Evolutionary conservation across 2,797 vertebrate genomes (phyloP).

Genomic region (Enteromius paludinosus): DNA sequence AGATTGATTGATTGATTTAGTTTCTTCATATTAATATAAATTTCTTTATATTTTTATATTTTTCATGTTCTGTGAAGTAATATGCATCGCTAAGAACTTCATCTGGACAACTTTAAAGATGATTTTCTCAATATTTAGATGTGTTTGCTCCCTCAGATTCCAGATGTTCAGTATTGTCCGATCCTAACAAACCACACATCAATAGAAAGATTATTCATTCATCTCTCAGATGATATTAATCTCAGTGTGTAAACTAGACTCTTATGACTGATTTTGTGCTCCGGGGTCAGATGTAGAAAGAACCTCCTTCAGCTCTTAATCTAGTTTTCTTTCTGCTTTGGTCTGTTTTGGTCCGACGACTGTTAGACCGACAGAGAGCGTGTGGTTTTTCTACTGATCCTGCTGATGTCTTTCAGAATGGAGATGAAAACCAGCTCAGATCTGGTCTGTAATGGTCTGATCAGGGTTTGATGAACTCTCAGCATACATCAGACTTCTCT

Average conservation of each 20-base stretch:
- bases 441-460: neutral
- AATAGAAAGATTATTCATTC: neutral
- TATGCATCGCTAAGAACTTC: neutral
- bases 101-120: neutral
- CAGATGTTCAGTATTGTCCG: too few relatives aligned
- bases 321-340: conserved; percentile 48
- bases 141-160: neutral
- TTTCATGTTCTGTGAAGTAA: neutral
- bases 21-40: too few relatives aligned
- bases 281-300: conserved; percentile 70
- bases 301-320: conserved; percentile 55
- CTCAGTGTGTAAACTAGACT: neutral
- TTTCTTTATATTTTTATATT: too few relatives aligned
- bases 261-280: neutral
- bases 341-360: conserved; percentile 52
- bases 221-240: neutral
- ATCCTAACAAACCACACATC: neutral
- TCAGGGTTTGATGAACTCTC: neutral
- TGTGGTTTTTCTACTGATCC: conserved; percentile 44
- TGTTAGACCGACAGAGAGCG: conserved; percentile 51
- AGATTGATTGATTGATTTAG: too few relatives aligned
- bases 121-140: neutral
- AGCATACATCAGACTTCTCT: neutral
- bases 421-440: conserved; percentile 7
- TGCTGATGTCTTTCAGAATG: conserved; percentile 14